These are phyloP conservation scores for Parelbella ahira DNA, from an alignment of 2,888 invertebrate genomes.

Conservation along the genomic window DNA sequence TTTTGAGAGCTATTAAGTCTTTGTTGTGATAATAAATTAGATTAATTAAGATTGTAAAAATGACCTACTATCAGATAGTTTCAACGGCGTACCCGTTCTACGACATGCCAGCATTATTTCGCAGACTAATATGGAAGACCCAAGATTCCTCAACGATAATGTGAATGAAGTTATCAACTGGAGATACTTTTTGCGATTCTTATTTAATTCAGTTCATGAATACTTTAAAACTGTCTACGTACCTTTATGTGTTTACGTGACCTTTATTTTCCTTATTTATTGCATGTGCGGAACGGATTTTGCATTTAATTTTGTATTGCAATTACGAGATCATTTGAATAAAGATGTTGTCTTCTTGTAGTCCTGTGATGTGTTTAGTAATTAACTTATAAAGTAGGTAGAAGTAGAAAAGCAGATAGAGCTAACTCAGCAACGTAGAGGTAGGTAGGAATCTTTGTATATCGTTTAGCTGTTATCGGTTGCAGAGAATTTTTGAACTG, in stretches of 20 bases:
- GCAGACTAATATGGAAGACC: conserved; percentile 8
- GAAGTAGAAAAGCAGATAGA: no score
- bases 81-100: no score
- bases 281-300: conserved; percentile 28
- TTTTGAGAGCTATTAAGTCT: no score
- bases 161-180: conserved; percentile 26
- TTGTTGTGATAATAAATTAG: no score
- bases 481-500: no score
- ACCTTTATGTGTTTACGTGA: conserved; percentile 25
- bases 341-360: conserved; percentile 3
- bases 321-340: conserved; percentile 22
- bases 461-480: background rate
- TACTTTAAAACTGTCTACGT: conserved; percentile 26
- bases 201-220: conserved; percentile 30
- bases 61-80: no score
- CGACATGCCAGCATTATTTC: conserved; percentile 1
- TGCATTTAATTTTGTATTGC: conserved; percentile 27
- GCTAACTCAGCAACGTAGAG: no score
- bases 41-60: no score
- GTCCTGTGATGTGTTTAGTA: conserved; percentile 14
- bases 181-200: conserved; percentile 25
- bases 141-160: conserved; percentile 22
- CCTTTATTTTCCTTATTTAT: conserved; percentile 35
- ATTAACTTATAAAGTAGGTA: conserved; percentile 5
- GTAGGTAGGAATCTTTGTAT: no score